These are phyloP conservation scores for Ganaspis brasiliensis DNA, from an alignment of 2,888 invertebrate genomes.

Conservation along the genomic window DNA sequence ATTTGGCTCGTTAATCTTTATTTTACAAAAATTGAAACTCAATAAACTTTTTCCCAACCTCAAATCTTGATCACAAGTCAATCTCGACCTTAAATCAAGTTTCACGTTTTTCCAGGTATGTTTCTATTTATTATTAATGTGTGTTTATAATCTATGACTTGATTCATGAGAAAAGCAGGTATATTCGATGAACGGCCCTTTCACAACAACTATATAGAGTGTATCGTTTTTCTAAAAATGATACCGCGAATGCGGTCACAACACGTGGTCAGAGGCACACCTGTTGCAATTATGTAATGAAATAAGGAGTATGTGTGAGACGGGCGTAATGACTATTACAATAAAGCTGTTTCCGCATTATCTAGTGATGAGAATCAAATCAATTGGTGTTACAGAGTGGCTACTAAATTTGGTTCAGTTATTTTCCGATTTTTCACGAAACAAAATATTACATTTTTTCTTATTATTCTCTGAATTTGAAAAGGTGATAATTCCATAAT, in stretches of 20 bases:
- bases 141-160: background rate
- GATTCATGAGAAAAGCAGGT: conserved; percentile 3
- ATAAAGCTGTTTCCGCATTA: conserved; percentile 33
- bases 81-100: background rate
- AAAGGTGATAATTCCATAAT: too few relatives aligned
- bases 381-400: background rate
- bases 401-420: too few relatives aligned
- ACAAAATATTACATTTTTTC: too few relatives aligned
- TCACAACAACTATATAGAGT: conserved; percentile 25
- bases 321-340: conserved; percentile 23
- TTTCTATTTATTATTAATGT: conserved; percentile 1
- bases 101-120: background rate
- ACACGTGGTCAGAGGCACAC: conserved; percentile 59
- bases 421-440: too few relatives aligned
- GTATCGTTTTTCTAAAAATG: conserved; percentile 29
- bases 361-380: background rate
- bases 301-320: conserved; percentile 21
- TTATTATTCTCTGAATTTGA: too few relatives aligned
- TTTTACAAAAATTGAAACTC: too few relatives aligned
- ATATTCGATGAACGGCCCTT: conserved; percentile 28
- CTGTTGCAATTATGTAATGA: conserved; percentile 67
- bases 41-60: too few relatives aligned
- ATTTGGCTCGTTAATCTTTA: too few relatives aligned
- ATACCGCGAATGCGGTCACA: conserved; percentile 26
- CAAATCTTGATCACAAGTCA: background rate